A percentile compares a stretch with the other conserved stretches of the same genome.
These are phyloP conservation scores for Dusona sp. DNA, from an alignment of 2,888 invertebrate genomes.

Conservation along the genomic window DNA sequence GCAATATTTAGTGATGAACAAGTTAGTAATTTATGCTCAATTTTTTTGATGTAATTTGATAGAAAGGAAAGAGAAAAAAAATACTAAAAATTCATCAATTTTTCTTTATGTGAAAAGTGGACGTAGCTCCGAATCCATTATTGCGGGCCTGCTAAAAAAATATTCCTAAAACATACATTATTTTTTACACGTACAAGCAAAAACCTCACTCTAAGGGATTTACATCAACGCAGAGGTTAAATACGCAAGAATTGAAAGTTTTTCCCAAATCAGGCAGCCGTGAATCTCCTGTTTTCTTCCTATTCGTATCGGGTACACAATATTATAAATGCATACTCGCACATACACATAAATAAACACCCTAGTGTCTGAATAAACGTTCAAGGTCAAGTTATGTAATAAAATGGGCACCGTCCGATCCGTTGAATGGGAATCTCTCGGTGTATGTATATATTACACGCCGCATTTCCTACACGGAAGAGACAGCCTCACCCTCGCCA, in stretches of 20 bases:
- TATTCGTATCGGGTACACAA: not conserved
- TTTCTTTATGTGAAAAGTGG: too few species aligned
- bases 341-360: slow-evolving; percentile 1
- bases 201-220: not conserved
- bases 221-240: not conserved
- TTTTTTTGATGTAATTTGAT: too few species aligned
- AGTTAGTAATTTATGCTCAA: too few species aligned
- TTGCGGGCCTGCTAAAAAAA: not conserved
- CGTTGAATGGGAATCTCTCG: slow-evolving; percentile 45
- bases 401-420: slow-evolving; percentile 38
- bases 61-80: too few species aligned
- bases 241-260: not conserved
- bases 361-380: slow-evolving; percentile 56
- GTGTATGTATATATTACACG: not conserved
- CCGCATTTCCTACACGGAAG: slow-evolving; percentile 43
- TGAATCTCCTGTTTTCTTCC: not conserved
- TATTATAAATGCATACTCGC: slow-evolving; percentile 1
- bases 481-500: slow-evolving; percentile 42
- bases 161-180: not conserved
- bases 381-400: slow-evolving; percentile 64
- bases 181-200: not conserved
- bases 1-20: not conserved
- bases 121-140: not conserved
- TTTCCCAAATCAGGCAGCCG: not conserved
- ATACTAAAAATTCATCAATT: too few species aligned